Percentiles rank a stretch among this genome's conserved stretches.
phyloP scores from a whole-genome alignment of 2,113 vertebrate genomes.

The Marmota flaviventris region DNA sequence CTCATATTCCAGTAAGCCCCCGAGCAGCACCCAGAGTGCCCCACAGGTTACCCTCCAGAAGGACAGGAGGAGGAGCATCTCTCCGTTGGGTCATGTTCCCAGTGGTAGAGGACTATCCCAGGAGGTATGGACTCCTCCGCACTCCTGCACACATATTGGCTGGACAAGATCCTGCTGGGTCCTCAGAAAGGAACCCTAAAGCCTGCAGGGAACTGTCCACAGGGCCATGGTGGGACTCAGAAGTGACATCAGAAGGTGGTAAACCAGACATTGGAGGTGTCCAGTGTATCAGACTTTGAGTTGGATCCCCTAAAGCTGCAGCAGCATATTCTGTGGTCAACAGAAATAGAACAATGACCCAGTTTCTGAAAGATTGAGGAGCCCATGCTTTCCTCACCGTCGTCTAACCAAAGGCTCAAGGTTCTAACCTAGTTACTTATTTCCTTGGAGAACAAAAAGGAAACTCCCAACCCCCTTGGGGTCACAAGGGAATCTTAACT shows the following conservation, averaged over 20 bases:
- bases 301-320: not conserved
- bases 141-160: not conserved
- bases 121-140: not conserved
- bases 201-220: rapidly evolving
- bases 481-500: not conserved
- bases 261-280: rapidly evolving
- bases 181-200: not conserved
- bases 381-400: not conserved
- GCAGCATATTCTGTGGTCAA: not conserved
- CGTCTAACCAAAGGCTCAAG: not conserved
- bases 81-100: not conserved
- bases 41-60: not conserved
- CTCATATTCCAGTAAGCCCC: not conserved
- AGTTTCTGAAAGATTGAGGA: not conserved
- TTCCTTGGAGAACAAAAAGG: not conserved
- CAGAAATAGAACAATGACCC: not conserved
- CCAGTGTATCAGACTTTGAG: not conserved
- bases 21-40: not conserved
- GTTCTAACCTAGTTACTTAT: not conserved
- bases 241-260: not conserved
- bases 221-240: not conserved
- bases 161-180: not conserved
- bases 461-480: not conserved
- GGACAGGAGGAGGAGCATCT: not conserved
- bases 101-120: not conserved